Conservation (phyloP, 2,797 vertebrate genomes). For the Rhincodon typus region DNA sequence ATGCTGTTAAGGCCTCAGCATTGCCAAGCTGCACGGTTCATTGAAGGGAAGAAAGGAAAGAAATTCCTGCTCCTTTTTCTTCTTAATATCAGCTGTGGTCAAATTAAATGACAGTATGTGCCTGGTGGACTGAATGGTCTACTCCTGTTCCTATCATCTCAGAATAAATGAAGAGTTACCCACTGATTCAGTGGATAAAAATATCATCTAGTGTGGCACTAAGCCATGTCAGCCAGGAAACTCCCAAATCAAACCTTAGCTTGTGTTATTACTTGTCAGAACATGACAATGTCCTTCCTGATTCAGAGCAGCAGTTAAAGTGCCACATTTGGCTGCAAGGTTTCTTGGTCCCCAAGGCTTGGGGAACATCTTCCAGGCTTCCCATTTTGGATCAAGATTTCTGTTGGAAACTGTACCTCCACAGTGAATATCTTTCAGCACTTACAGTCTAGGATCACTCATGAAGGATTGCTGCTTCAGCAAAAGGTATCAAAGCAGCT, state of each 20-base stretch:
- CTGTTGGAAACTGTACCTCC: not conserved
- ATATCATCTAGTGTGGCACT: not conserved
- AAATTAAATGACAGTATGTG: not conserved
- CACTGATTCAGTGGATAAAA: not conserved
- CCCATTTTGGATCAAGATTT: not conserved
- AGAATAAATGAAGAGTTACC: not conserved
- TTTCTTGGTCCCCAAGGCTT: not conserved
- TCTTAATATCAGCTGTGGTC: not conserved
- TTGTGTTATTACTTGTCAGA: not conserved
- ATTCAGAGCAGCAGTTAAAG: not conserved
- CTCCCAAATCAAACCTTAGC: too few species aligned
- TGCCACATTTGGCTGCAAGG: not conserved
- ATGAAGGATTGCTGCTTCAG: not conserved
- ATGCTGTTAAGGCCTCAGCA: not conserved
- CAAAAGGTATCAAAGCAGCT: not conserved
- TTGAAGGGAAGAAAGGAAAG: conserved; percentile 17
- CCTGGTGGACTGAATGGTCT: not conserved
- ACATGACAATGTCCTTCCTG: not conserved
- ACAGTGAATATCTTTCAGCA: not conserved
- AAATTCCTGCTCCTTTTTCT: not conserved
- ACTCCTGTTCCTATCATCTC: not conserved
- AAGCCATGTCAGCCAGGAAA: not conserved
- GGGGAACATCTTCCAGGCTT: not conserved
- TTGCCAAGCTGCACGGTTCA: not conserved
- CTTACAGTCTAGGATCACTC: not conserved